phyloP scores from a whole-genome alignment of 2,888 invertebrate genomes.

The Chrysolina oricalcia region DNA sequence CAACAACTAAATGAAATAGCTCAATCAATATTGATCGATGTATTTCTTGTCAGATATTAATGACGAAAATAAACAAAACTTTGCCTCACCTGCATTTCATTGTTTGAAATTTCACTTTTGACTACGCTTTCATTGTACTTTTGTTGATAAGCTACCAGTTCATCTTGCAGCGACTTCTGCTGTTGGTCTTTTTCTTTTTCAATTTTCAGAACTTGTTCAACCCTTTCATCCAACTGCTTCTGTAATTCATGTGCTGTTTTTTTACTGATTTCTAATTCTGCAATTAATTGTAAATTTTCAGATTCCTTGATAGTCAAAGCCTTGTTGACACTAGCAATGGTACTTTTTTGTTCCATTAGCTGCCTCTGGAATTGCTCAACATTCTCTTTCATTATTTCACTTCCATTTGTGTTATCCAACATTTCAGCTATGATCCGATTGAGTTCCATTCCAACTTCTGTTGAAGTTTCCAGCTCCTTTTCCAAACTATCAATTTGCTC shows the following conservation, averaged over 20 bases:
- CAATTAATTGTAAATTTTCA: slow-evolving; percentile 74
- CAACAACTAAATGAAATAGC: too few species aligned
- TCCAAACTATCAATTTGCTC: slow-evolving; percentile 81
- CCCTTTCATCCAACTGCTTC: slow-evolving; percentile 68
- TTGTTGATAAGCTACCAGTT: slow-evolving; percentile 59
- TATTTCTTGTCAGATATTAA: not conserved
- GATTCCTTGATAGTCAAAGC: slow-evolving; percentile 73
- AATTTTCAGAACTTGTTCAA: slow-evolving; percentile 66
- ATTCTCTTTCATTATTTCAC: slow-evolving; percentile 76
- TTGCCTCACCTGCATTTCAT: slow-evolving; percentile 70
- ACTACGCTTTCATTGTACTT: slow-evolving; percentile 71
- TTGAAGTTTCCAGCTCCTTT: slow-evolving; percentile 86
- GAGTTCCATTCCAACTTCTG: slow-evolving; percentile 85
- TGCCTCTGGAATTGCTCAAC: slow-evolving; percentile 80
- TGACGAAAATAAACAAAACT: not conserved
- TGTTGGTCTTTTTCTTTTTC: slow-evolving; percentile 70
- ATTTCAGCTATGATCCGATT: slow-evolving; percentile 81
- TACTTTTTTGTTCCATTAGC: slow-evolving; percentile 78
- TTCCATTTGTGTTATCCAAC: slow-evolving; percentile 79
- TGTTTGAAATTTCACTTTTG: slow-evolving; percentile 74
- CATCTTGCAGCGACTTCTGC: slow-evolving; percentile 68
- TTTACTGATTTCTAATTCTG: slow-evolving; percentile 67
- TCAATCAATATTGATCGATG: not conserved
- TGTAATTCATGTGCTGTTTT: slow-evolving; percentile 69
- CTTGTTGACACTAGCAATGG: slow-evolving; percentile 74